Conservation (phyloP, 2,113 vertebrate species). For the Tupaia chinensis region DNA sequence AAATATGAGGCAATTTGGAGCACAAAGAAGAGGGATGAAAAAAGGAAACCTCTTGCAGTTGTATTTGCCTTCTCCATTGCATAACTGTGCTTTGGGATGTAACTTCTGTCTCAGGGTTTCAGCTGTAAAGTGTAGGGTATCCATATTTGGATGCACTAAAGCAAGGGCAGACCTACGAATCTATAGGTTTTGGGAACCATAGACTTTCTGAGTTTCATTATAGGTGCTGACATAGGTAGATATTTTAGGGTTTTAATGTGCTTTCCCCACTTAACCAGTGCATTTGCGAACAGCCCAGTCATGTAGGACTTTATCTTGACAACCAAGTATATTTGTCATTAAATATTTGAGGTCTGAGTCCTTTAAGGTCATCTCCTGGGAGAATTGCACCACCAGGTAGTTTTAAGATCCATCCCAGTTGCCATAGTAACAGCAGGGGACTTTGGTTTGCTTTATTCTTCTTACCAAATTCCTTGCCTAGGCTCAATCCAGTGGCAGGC, state of each 20-base stretch:
- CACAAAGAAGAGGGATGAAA: not conserved
- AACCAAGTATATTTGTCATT: slow-evolving; percentile 28
- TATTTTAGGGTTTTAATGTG: not conserved
- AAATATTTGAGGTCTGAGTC: slow-evolving; percentile 43
- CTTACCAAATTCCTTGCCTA: not conserved
- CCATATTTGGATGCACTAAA: not conserved
- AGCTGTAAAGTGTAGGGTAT: not conserved
- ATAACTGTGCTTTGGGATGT: not conserved
- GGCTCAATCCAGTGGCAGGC: not conserved
- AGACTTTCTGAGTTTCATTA: not conserved
- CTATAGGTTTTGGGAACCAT: not conserved
- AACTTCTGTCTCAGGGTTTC: not conserved
- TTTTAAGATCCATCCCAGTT: not conserved
- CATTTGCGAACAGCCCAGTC: not conserved
- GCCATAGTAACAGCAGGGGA: not conserved
- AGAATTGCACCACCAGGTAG: not conserved
- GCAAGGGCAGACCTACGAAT: not conserved
- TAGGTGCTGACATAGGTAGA: not conserved
- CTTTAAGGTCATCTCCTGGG: slow-evolving; percentile 31
- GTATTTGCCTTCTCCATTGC: not conserved
- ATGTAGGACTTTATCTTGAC: slow-evolving; percentile 31
- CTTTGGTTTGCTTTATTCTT: not conserved
- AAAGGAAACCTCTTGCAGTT: not conserved
- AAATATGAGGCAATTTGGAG: not conserved
- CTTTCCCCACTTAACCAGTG: not conserved